Base-by-base conservation (phyloP, 2,797 vertebrate species). In the Sciaenops ocellatus region DNA sequence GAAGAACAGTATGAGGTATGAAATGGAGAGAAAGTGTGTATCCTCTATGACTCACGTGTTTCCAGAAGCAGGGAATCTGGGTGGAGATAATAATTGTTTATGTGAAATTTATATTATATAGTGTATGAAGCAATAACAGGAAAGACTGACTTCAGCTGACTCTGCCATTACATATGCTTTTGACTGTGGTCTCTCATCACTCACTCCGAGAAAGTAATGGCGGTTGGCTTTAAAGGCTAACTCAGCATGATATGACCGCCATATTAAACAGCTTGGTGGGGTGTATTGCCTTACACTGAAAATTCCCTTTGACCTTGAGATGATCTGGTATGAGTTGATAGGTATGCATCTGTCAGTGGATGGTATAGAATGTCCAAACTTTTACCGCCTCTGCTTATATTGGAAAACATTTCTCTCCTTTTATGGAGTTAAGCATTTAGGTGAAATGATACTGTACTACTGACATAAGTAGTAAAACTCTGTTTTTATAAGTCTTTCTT, bases 141-240 rank as follows among this genome's bases (percentile, higher is more conserved):
- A 89, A 90, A 79, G 79, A 61, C 82, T 51, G 78, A 87, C 84
- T 86, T 83, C 52, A 84, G 84, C 84, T 42, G 65, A 85, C 79
- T 77, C 55, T 65, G 79, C 78, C 82, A n/a, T 86, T 87, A 84
- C 85, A 84, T 70, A 46, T 76, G 84, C 78, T 57, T 79, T 52
- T 73, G 80, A 82, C 83, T 90, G 89, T 73, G 90, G 91, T 85
- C 86, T 87, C 89, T 90, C 88, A 79, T 85, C 90, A 81, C 80
- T 91, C 90, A 72, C 78, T 78, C 62, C 6, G 28, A 69, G 71
- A 85, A 80, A 78, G 88, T 78, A 81, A 87, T 77, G 80, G 88
- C 77, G 64, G 88, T 73, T 5, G 51, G 76, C 86, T 89, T 85
- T 90, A 87, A 85, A 89, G 87, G 78, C 89, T 79, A 90, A 88